A percentile compares a stretch with the other conserved stretches of the same genome.
Conservation (phyloP, 2,113 vertebrate genomes). For the Periophthalmodon schlosseri region DNA sequence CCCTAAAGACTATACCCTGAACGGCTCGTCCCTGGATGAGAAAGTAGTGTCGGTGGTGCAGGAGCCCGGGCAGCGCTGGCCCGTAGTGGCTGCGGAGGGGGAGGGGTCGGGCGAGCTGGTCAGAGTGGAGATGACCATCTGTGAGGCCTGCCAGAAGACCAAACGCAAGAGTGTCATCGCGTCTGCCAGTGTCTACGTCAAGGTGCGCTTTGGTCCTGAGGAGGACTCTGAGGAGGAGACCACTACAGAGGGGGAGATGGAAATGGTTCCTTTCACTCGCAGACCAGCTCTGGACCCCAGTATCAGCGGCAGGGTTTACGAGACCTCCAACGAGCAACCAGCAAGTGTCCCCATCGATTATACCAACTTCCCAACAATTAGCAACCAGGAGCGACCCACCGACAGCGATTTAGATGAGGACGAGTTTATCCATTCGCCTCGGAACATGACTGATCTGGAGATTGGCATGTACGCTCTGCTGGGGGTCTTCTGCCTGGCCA, state of each 20-base stretch:
- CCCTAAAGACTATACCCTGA: constrained; percentile 93
- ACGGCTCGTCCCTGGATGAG: constrained; percentile 87
- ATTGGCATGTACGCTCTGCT: constrained; percentile 98
- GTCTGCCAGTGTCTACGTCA: constrained; percentile 81
- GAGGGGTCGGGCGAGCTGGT: constrained; percentile 87
- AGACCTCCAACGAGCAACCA: constrained; percentile 77
- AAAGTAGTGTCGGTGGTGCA: constrained; percentile 86
- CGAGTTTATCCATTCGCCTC: constrained; percentile 84
- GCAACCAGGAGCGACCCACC: constrained; percentile 79
- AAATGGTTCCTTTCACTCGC: constrained; percentile 71
- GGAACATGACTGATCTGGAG: constrained; percentile 94
- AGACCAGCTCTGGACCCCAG: constrained; percentile 78
- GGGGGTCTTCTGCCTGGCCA: constrained; percentile 96
- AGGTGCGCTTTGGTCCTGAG: constrained; percentile 86
- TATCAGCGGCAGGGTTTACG: constrained; percentile 65
- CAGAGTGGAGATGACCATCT: constrained; percentile 89
- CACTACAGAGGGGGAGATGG: constrained; percentile 67
- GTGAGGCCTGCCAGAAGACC: constrained; percentile 95
- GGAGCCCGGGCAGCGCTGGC: constrained; percentile 84
- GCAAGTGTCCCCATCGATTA: constrained; percentile 82
- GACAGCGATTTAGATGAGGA: constrained; percentile 72
- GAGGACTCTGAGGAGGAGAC: constrained; percentile 83
- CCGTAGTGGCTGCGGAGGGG: constrained; percentile 86
- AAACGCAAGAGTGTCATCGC: constrained; percentile 93
- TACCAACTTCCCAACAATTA: constrained; percentile 86